Evolutionary conservation across 1,140 invertebrate species (phyloP).

Genomic region (Phocides pigmalion): DNA sequence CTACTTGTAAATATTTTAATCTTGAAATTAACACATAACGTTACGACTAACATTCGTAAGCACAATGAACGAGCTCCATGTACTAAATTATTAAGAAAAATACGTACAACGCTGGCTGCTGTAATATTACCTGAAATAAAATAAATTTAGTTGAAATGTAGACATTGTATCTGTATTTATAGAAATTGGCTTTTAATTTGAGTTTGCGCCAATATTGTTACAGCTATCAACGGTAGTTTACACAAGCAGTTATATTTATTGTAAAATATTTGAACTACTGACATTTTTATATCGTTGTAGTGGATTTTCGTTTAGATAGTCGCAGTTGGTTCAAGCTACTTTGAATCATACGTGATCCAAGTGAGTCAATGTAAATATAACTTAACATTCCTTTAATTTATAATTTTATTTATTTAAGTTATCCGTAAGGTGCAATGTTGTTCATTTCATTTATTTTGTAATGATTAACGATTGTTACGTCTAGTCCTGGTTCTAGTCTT

Average conservation of each 20-base stretch:
- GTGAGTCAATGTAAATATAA: constrained; percentile 1
- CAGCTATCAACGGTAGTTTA: constrained; percentile 10
- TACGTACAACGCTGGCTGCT: too few species aligned
- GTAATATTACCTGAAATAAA: too few species aligned
- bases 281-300: neutral
- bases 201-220: constrained; percentile 34
- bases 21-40: constrained; percentile 5
- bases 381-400: constrained; percentile 72
- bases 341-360: neutral
- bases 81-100: too few species aligned
- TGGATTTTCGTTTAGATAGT: neutral
- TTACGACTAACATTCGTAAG: neutral
- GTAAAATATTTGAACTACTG: neutral
- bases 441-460: constrained; percentile 61
- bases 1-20: constrained; percentile 28
- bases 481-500: constrained; percentile 66
- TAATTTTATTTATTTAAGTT: constrained; percentile 47
- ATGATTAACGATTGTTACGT: constrained; percentile 51
- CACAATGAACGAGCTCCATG: neutral
- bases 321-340: too few species aligned
- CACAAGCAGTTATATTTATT: neutral
- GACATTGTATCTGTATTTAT: neutral
- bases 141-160: too few species aligned
- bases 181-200: constrained; percentile 1
- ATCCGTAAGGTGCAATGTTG: constrained; percentile 64